Evolutionary conservation across 2,888 invertebrate species (phyloP), one percentile per base, ranked within the genome.

Genomic region (Thecophora atra): DNA sequence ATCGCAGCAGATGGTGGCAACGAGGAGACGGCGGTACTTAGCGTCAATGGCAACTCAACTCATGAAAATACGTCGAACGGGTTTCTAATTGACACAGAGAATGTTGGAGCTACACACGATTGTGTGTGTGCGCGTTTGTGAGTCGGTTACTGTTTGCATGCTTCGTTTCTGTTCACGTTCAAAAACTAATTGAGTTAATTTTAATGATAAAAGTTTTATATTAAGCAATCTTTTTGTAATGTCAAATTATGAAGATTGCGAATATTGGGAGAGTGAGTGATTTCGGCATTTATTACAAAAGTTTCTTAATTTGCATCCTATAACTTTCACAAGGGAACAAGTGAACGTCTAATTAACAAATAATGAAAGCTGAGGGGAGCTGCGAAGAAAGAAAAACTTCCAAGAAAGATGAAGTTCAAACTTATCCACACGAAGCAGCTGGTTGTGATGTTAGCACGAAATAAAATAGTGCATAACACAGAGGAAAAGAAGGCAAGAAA

Each of bases 201-300:
- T 68, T 68, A 42, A 68, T 68, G 58, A 68, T 56, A n/a, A 56
- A 68, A 68, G 26, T 68, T 68, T 66, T 30, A 68, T 37, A 56
- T 68, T 56, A 56, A 44, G 44, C 58, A 56, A n/a, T n/a, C n/a
- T 24, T 68, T 54, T 54, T 66, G 4, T 37, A 21, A n/a, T 51
- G 8, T 44, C 26, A 15, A 64, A 19, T 44, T 19, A 30, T 60
- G n/a, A 47, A n/a, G n/a, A 47, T 5, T n/a, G 1, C 5, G 11
- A 26, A n/a, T 28, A 60, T 28, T n/a, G 6, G 11, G 17, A 1
- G 37, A 37, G 37, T 37, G 37, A n/a, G 2, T 47, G 28, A 8
- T 60, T 63, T 26, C 44, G 26, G 15, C 24, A 47, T 64, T 24
- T 26, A 47, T 24, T 44, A 47, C 24, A 64, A 64, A 64, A 64